A percentile compares a stretch with the other conserved stretches of the same genome.
phyloP scores from a whole-genome alignment of 2,888 invertebrate genomes.

The Tetrapedia diversipes region DNA sequence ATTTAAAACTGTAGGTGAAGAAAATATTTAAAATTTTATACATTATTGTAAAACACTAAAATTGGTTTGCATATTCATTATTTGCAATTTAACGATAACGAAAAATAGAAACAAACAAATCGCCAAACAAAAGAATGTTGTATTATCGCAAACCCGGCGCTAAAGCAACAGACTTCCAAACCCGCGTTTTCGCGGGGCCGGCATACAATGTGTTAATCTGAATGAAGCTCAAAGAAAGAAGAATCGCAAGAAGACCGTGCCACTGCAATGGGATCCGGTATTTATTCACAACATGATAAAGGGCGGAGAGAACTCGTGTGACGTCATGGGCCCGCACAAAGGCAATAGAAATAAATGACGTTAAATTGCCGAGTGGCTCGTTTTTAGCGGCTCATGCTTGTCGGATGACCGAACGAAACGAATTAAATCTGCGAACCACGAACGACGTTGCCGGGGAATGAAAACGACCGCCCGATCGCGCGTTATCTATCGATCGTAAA shows the following conservation, averaged over 20 bases:
- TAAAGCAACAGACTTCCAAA: no score
- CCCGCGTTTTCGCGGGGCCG: no score
- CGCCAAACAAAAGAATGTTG: no score
- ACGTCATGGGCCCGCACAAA: conserved; percentile 77
- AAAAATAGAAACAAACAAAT: no score
- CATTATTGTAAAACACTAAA: no score
- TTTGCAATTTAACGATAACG: no score
- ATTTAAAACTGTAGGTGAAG: no score
- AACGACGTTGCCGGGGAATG: background rate
- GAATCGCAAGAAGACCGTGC: conserved; percentile 18
- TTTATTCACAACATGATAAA: conserved; percentile 29
- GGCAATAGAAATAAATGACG: conserved; percentile 80
- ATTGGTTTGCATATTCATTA: no score
- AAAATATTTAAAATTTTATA: no score
- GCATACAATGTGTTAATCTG: no score
- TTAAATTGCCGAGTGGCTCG: conserved; percentile 74
- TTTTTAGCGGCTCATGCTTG: conserved; percentile 59
- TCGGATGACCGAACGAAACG: conserved; percentile 25
- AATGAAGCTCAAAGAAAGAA: no score
- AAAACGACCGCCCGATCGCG: conserved; percentile 6
- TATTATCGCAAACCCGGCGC: no score
- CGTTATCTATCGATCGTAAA: conserved; percentile 34
- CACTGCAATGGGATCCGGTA: background rate
- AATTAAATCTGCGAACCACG: conserved; percentile 37
- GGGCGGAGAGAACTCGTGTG: conserved; percentile 66